Conservation (phyloP, 2,888 invertebrate genomes). For the Matsumyia berberina region DNA sequence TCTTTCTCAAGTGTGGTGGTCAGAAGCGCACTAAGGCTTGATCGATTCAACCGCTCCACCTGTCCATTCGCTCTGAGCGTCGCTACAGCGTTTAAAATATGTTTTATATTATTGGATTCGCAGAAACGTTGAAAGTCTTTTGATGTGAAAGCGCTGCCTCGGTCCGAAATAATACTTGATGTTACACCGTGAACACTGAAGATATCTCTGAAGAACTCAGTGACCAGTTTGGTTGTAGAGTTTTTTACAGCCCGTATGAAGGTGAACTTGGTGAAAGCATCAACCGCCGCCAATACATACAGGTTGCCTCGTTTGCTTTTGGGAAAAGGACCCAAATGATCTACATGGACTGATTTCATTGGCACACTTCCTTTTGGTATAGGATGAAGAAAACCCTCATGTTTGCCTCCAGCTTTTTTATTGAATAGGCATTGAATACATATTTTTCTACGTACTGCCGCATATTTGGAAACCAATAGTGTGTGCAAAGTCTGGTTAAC, state of each 20-base stretch:
- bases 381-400: constrained; percentile 81
- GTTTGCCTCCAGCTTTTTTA: constrained; percentile 78
- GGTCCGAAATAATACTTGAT: constrained; percentile 80
- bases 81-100: constrained; percentile 76
- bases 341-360: constrained; percentile 82
- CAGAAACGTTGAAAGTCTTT: constrained; percentile 75
- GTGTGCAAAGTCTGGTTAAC: constrained; percentile 77
- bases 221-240: constrained; percentile 78
- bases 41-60: constrained; percentile 5
- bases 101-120: constrained; percentile 68
- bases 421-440: constrained; percentile 80
- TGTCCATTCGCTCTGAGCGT: constrained; percentile 76
- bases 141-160: constrained; percentile 79
- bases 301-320: constrained; percentile 78
- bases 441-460: constrained; percentile 81
- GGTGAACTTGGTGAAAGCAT: constrained; percentile 81
- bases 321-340: constrained; percentile 83
- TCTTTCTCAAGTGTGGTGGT: too few species aligned
- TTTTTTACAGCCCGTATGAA: constrained; percentile 79
- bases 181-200: constrained; percentile 79
- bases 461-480: constrained; percentile 83
- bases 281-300: constrained; percentile 80
- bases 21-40: background rate
- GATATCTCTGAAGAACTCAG: constrained; percentile 78
- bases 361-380: constrained; percentile 81